phyloP scores from a whole-genome alignment of 2,888 invertebrate genomes.

The Drosophila greeni region DNA sequence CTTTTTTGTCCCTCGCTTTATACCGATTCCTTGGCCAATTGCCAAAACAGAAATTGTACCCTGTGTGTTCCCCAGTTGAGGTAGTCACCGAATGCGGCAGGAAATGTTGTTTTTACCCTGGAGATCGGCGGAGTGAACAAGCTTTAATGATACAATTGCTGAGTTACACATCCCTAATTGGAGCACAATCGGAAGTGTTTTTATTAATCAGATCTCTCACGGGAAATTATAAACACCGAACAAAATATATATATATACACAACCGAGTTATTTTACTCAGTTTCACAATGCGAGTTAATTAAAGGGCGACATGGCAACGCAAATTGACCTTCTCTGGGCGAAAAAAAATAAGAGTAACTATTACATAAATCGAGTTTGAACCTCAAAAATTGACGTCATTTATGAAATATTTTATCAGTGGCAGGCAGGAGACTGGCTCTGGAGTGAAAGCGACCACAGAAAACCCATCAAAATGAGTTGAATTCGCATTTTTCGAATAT shows the following conservation, averaged over 20 bases:
- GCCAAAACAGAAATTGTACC: slow-evolving; percentile 21
- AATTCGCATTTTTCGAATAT: slow-evolving; percentile 34
- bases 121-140: slow-evolving; percentile 13
- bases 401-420: slow-evolving; percentile 29
- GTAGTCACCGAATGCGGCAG: slow-evolving; percentile 3
- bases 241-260: slow-evolving; percentile 7
- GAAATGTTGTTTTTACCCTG: slow-evolving; percentile 22
- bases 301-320: slow-evolving; percentile 25
- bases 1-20: slow-evolving; percentile 4
- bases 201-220: slow-evolving; percentile 19
- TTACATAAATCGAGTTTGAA: slow-evolving; percentile 27
- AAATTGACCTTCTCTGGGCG: slow-evolving; percentile 11
- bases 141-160: slow-evolving; percentile 12
- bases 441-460: slow-evolving; percentile 23
- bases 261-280: slow-evolving; percentile 3
- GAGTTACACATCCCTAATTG: slow-evolving; percentile 23
- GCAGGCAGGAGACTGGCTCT: slow-evolving; percentile 6
- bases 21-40: slow-evolving; percentile 21
- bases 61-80: slow-evolving; percentile 10
- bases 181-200: slow-evolving; percentile 29
- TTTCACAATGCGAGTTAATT: slow-evolving; percentile 33
- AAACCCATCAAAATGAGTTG: slow-evolving; percentile 21
- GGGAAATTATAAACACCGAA: slow-evolving; percentile 9
- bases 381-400: slow-evolving; percentile 25
- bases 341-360: slow-evolving; percentile 7